These are phyloP conservation scores for Bradypodion ventrale DNA, from an alignment of 2,797 vertebrate genomes.

Conservation along the genomic window DNA sequence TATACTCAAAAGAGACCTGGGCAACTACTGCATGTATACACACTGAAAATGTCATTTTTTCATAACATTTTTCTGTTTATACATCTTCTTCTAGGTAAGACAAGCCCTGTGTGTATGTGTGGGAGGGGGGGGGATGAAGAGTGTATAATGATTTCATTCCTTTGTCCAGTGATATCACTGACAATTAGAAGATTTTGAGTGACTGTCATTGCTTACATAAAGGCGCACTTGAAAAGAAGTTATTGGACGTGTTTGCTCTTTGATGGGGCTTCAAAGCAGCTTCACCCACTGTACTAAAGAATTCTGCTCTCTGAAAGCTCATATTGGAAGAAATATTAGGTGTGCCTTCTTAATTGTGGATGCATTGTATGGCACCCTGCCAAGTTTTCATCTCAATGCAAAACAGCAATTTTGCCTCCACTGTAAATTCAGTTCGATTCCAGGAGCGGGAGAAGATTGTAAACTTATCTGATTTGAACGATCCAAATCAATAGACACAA, in stretches of 20 bases:
- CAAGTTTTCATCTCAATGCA: background rate
- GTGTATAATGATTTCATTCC: conserved; percentile 43
- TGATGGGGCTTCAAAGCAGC: background rate
- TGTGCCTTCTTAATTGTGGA: rapidly evolving
- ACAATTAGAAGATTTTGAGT: conserved; percentile 20
- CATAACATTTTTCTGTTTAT: conserved; percentile 47
- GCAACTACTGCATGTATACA: conserved; percentile 23
- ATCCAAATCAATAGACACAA: background rate
- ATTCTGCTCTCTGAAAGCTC: background rate
- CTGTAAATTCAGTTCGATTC: background rate
- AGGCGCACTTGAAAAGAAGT: conserved; percentile 22
- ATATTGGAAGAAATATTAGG: background rate
- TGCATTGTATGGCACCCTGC: background rate
- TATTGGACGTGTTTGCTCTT: background rate
- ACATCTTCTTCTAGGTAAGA: conserved; percentile 47
- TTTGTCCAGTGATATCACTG: background rate
- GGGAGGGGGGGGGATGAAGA: conserved; percentile 20
- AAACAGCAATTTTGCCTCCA: background rate
- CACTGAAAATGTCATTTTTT: conserved; percentile 37
- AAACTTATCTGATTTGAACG: background rate
- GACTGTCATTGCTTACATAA: background rate
- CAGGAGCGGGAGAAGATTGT: background rate
- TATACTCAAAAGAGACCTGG: conserved; percentile 46
- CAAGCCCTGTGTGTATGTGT: background rate
- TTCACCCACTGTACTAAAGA: background rate